These are phyloP conservation scores for Ericerus pela DNA, from an alignment of 1,140 invertebrate species.

Conservation along the genomic window DNA sequence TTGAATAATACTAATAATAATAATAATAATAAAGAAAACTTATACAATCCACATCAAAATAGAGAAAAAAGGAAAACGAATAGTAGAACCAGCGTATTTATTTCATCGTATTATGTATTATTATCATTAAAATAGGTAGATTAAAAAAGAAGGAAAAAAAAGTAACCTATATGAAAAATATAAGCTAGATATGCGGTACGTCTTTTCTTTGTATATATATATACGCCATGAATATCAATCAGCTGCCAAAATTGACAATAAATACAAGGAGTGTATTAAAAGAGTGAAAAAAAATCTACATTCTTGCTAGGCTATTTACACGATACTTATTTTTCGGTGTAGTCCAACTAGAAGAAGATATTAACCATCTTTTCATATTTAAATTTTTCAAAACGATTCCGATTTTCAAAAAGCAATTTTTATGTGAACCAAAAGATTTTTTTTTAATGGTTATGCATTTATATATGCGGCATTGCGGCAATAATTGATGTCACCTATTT, in stretches of 20 bases:
- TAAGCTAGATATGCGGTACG: not conserved
- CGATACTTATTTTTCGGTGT: not conserved
- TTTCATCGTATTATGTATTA: too few species aligned
- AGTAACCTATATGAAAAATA: not conserved
- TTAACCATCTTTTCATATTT: conserved; percentile 8
- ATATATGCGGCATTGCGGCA: too few species aligned
- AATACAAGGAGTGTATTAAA: not conserved
- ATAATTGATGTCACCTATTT: too few species aligned
- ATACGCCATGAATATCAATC: conserved; percentile 6
- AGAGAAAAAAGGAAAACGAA: too few species aligned
- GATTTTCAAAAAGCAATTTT: conserved; percentile 6
- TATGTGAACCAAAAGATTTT: conserved; percentile 7
- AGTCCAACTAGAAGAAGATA: not conserved
- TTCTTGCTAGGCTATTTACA: not conserved
- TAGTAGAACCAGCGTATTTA: too few species aligned
- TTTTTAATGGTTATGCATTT: too few species aligned
- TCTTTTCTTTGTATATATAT: too few species aligned
- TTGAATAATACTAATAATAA: too few species aligned
- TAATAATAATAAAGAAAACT: too few species aligned
- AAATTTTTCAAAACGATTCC: conserved; percentile 3
- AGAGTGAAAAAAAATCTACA: not conserved
- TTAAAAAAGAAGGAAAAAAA: not conserved
- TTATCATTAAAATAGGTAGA: conserved; percentile 7
- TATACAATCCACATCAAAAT: too few species aligned
- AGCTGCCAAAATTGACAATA: conserved; percentile 12